Base-by-base conservation (phyloP, 2,888 invertebrate species). In the Zonitis immaculata region DNA sequence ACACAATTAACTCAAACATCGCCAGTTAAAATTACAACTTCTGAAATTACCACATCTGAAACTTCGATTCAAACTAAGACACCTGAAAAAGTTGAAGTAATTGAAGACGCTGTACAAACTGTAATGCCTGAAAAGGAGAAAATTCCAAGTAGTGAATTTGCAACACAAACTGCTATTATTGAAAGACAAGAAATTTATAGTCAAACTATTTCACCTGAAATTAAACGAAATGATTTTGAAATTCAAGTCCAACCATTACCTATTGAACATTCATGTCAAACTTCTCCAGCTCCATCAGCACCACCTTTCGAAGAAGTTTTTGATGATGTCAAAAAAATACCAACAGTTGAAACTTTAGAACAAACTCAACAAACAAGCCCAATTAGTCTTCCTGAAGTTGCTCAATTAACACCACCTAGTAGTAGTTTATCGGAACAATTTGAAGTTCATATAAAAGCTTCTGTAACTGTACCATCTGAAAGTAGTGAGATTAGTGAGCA, bases 401-500 rank as follows among this genome's bases (percentile, higher is more conserved):
- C 30, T 8, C 55, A 60, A 27, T 35, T 58, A n/a, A 58, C 61
- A 32, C 63, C 63, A 22, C 62, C 65, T 42, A 58, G 54, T 20
- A 58, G 61, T 39, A 67, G 65, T 56, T 52, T 61, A 6, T 68
- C 70, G 3, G 70, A 69, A 51, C 65, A 68, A 32, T 83, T 80
- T 60, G 84, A 84, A 76, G 78, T 84, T n/a, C 80, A 82, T 59
- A 76, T 84, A 25, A 74, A 81, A 63, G 81, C 84, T 32, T 78
- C 80, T 54, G 78, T 84, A 16, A 78, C 82, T 0, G 79, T 85
- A 54, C 81, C 81, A 16, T 59, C 66, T 22, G 70, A 69, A 46
- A 54, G 44, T 11, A 62, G 59, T 12, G 63, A 62, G 30, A 58
- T 47, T 9, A 53, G 57, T 45, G 59, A 52, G 12, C 22, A 57